Conservation (phyloP, 2,797 vertebrate genomes). For the Antennarius maculatus region DNA sequence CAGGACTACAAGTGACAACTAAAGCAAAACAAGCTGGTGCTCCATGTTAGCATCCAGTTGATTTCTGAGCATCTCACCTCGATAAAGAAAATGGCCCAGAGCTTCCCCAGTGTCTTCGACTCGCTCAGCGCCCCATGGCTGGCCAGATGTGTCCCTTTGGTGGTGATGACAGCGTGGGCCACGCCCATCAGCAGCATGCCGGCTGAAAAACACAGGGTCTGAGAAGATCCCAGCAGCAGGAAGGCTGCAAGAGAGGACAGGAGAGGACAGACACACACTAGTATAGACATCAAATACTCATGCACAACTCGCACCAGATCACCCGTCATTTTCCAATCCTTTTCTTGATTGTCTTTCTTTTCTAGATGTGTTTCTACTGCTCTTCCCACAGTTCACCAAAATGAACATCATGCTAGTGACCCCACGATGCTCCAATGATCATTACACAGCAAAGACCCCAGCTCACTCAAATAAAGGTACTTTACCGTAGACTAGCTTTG, state of each 20-base stretch:
- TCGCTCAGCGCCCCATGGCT: conserved; percentile 88
- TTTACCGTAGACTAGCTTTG: too few species aligned
- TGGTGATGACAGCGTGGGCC: conserved; percentile 84
- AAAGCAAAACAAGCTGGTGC: background rate
- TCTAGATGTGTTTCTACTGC: too few species aligned
- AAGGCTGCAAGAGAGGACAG: conserved; percentile 79
- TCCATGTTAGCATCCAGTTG: too few species aligned
- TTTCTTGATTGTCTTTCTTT: too few species aligned
- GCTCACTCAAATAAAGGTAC: too few species aligned
- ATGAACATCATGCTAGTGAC: background rate
- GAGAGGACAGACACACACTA: too few species aligned
- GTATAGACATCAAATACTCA: too few species aligned
- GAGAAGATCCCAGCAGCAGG: conserved; percentile 85
- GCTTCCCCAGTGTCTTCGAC: conserved; percentile 83
- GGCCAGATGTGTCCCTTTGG: conserved; percentile 93
- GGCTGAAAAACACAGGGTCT: conserved; percentile 68
- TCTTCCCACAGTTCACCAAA: too few species aligned
- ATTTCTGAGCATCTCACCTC: conserved; percentile 81
- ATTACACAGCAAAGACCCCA: background rate
- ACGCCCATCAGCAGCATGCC: conserved; percentile 85
- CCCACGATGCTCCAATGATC: background rate
- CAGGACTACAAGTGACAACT: too few species aligned
- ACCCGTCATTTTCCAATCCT: too few species aligned
- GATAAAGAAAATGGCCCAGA: conserved; percentile 93
- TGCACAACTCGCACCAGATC: too few species aligned